Conservation (phyloP, 2,888 invertebrate species). For the Brenthis ino region DNA sequence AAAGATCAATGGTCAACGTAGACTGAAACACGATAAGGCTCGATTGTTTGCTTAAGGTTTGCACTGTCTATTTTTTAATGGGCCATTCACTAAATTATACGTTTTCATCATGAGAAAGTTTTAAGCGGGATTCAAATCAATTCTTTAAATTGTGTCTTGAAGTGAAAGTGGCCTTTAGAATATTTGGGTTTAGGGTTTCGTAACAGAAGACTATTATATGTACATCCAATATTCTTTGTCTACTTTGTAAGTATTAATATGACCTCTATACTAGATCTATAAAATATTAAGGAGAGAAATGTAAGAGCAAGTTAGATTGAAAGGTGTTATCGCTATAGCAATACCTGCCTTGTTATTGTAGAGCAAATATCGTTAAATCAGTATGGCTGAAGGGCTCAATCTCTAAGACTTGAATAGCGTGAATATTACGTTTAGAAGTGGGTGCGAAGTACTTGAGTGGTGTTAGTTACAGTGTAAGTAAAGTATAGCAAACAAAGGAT, state of each 20-base stretch:
- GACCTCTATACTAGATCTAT: constrained; percentile 7
- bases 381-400: constrained; percentile 55
- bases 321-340: constrained; percentile 56
- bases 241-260: constrained; percentile 4
- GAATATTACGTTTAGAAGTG: constrained; percentile 65
- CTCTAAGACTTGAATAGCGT: constrained; percentile 58
- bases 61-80: constrained; percentile 59
- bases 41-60: constrained; percentile 63
- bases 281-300: constrained; percentile 38
- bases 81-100: constrained; percentile 70
- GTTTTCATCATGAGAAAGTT: constrained; percentile 69
- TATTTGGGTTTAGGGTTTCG: constrained; percentile 33
- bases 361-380: constrained; percentile 64
- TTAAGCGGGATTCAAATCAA: constrained; percentile 60
- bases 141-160: constrained; percentile 56
- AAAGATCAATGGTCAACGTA: constrained; percentile 59
- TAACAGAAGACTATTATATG: constrained; percentile 18
- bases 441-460: constrained; percentile 67
- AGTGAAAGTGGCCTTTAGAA: constrained; percentile 62
- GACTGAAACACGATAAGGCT: constrained; percentile 54
- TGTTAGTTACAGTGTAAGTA: constrained; percentile 67
- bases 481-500: constrained; percentile 76
- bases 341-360: constrained; percentile 59
- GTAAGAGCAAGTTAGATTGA: constrained; percentile 46
- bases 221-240: constrained; percentile 23